Base-by-base conservation (phyloP, 2,113 vertebrate species). In the Pogonocichla stellata region DNA sequence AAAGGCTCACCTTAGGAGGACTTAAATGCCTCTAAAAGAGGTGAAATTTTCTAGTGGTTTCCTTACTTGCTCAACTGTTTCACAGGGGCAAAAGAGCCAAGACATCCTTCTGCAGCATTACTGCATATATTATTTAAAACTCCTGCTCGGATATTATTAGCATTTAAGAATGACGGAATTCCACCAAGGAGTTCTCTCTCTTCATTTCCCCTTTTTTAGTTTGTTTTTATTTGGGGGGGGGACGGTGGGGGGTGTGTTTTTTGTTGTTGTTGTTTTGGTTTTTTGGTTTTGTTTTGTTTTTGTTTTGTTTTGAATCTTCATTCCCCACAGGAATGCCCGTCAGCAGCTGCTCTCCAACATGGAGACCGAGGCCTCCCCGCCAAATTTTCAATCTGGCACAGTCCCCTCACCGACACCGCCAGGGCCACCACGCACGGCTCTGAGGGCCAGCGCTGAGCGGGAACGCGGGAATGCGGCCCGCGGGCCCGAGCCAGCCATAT, bases 391-490 rank as follows among this genome's bases (percentile, higher is more conserved):
- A 18, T 8, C 45, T 47, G 45, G 45, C 45, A 47, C 20, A 11
- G 45, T 23, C 45, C 45, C 23, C 12, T 19, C 18, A 4, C 7
- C 19, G 9, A 6, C 47, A 61, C 1, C 0, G 3, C 26, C 50
- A 7, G 4, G 4, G 9, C 12, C 15, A 6, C 3, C 2, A 10
- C 1, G 19, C 38, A 12, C 9, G 3, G 31, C 31, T 10, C 1
- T 0, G 22, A 25, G 17, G 43, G 38, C 38, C 38, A 38, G 38
- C 38, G 20, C n/a, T n/a, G n/a, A n/a, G n/a, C n/a, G n/a, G n/a
- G n/a, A n/a, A n/a, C n/a, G n/a, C 45, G 45, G 45, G 45, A 47
- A 47, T 11, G 45, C 10, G 45, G 20, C 19, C 19, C 20, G 20
- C 45, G 45, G 19, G 22, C 45, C 45, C 9, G 19, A 45, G 38